Percentiles rank a stretch among this genome's conserved stretches.
Evolutionary conservation across 64 coral and sea anemone species (phyloP).

Genomic region (Stichodactyla helianthus): DNA sequence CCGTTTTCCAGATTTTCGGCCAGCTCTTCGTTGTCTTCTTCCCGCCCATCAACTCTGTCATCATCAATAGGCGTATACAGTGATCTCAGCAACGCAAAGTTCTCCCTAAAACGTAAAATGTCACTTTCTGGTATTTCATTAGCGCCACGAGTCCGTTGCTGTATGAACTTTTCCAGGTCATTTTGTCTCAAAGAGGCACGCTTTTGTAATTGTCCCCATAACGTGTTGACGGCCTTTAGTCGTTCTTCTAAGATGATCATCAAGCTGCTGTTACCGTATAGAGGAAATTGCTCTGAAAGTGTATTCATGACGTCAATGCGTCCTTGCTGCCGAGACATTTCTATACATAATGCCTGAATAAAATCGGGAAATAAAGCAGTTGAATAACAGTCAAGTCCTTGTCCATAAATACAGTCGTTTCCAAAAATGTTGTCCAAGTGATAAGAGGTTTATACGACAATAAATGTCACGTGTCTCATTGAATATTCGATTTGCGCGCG

Average conservation of each 20-base stretch:
- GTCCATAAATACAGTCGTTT: too few species aligned
- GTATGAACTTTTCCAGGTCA: constrained; percentile 56
- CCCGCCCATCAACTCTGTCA: constrained; percentile 14
- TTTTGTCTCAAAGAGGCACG: constrained; percentile 63
- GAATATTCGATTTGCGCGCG: too few species aligned
- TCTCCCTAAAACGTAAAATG: constrained; percentile 55
- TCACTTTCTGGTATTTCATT: constrained; percentile 29
- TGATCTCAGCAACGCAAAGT: constrained; percentile 70
- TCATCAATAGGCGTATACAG: constrained; percentile 7
- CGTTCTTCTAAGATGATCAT: constrained; percentile 83
- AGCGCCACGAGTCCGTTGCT: neutral
- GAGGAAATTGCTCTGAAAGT: constrained; percentile 39
- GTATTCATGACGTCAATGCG: constrained; percentile 78
- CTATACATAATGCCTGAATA: constrained; percentile 69
- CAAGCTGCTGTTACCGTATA: constrained; percentile 53
- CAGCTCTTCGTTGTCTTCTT: neutral
- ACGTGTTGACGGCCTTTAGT: constrained; percentile 61
- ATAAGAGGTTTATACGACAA: too few species aligned
- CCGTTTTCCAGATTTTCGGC: constrained; percentile 32
- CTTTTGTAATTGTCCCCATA: constrained; percentile 71
- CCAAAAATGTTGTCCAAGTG: too few species aligned
- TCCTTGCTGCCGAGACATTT: constrained; percentile 84
- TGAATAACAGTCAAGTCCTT: too few species aligned
- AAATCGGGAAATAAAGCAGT: neutral
- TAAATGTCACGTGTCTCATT: too few species aligned